Evolutionary conservation across 92 coral and sea anemone genomes (phyloP).

Genomic region (Actinostola sp.): DNA sequence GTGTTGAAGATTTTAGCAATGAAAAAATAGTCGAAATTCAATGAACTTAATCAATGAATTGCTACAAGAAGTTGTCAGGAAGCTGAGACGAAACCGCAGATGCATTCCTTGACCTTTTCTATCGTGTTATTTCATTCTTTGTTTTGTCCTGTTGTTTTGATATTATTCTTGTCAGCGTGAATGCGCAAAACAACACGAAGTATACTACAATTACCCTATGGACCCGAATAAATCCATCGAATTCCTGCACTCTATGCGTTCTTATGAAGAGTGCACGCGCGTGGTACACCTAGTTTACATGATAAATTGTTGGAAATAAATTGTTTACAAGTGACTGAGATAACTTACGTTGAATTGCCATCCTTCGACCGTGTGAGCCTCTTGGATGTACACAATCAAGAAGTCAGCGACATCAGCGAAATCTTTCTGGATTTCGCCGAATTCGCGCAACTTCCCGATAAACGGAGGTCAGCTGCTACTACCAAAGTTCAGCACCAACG

Average conservation of each 20-base stretch:
- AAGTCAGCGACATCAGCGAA: conserved; percentile 85
- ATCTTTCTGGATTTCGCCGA: conserved; percentile 68
- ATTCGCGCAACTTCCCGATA: conserved; percentile 58
- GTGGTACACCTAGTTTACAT: background rate
- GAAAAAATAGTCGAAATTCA: background rate
- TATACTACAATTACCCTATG: background rate
- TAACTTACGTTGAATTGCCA: conserved; percentile 79
- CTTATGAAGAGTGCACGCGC: background rate
- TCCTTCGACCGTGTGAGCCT: conserved; percentile 90
- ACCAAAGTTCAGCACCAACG: conserved; percentile 83
- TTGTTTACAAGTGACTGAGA: background rate
- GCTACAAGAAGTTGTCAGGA: background rate
- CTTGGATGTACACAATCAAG: conserved; percentile 81
- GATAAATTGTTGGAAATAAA: background rate
- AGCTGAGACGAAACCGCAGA: background rate
- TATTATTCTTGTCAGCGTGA: background rate
- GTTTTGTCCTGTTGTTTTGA: background rate
- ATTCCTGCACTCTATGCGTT: too few relatives aligned
- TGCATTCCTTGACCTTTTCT: background rate
- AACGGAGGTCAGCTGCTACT: conserved; percentile 82
- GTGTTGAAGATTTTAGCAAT: too few relatives aligned
- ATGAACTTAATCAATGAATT: background rate
- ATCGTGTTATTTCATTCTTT: background rate
- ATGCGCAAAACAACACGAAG: background rate
- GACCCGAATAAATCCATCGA: too few relatives aligned